These are phyloP conservation scores for Drosophila neutralis DNA, from an alignment of 2,888 invertebrate genomes.

Conservation along the genomic window DNA sequence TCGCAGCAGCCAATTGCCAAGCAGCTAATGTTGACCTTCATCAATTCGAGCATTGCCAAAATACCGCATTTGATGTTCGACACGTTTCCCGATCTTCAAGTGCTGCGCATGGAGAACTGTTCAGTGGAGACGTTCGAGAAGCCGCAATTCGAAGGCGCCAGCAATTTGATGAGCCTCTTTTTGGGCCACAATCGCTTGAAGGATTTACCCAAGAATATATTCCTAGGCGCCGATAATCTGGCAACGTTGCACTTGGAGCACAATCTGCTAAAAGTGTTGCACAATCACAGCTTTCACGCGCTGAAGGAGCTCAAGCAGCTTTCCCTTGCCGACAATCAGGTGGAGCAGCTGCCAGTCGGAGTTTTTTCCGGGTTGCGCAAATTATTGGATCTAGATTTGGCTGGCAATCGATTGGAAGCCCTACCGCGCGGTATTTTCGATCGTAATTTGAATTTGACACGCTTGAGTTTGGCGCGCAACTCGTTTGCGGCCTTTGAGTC, in stretches of 20 bases:
- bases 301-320: constrained; percentile 81
- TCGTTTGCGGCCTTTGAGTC: constrained; percentile 80
- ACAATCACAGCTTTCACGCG: constrained; percentile 82
- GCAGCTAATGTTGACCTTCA: constrained; percentile 78
- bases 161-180: constrained; percentile 82
- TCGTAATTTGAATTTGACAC: constrained; percentile 77
- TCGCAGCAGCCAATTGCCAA: constrained; percentile 80
- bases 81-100: constrained; percentile 82
- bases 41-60: constrained; percentile 83
- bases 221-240: constrained; percentile 82
- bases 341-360: constrained; percentile 71
- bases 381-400: constrained; percentile 75
- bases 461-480: constrained; percentile 77
- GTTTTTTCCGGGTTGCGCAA: constrained; percentile 78
- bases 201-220: constrained; percentile 83
- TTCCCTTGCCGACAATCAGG: constrained; percentile 76
- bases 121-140: constrained; percentile 82
- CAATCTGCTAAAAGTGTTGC: constrained; percentile 74
- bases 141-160: constrained; percentile 83
- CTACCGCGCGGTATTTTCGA: constrained; percentile 81
- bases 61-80: constrained; percentile 84
- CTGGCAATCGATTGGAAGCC: constrained; percentile 75
- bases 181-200: constrained; percentile 78
- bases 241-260: constrained; percentile 75
- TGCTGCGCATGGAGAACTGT: constrained; percentile 83